phyloP scores from a whole-genome alignment of 2,113 vertebrate species.

The Thalassarche chlororhynchos region DNA sequence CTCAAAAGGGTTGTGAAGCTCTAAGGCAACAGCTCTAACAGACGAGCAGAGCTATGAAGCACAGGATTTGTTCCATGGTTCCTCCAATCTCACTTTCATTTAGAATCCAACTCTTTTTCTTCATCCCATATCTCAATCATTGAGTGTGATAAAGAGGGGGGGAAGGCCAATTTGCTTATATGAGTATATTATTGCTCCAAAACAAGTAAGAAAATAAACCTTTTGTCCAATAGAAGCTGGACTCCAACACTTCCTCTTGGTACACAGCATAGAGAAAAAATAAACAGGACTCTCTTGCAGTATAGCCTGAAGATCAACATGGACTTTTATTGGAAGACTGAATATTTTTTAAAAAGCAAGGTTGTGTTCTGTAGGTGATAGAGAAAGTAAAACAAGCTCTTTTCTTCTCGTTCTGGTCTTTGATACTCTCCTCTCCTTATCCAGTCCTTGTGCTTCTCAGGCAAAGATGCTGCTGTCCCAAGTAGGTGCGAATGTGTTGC shows the following conservation, averaged over 20 bases:
- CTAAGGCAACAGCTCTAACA: background rate
- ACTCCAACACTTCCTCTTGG: background rate
- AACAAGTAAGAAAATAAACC: background rate
- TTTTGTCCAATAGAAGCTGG: background rate
- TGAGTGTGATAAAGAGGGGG: background rate
- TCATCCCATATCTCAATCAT: background rate
- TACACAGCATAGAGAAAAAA: background rate
- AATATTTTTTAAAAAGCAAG: background rate
- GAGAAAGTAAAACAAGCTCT: background rate
- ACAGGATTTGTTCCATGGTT: background rate
- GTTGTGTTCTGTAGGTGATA: background rate
- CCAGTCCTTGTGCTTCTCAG: background rate
- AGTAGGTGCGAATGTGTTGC: background rate
- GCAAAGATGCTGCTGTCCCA: background rate
- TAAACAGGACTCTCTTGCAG: background rate
- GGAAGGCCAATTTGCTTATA: background rate
- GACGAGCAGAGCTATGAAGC: background rate
- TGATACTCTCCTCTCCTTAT: background rate
- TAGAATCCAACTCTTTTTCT: background rate
- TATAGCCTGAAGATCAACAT: background rate
- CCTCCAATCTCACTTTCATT: background rate
- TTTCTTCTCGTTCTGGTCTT: background rate
- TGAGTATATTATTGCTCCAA: background rate
- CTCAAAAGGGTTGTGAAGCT: background rate
- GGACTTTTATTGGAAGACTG: background rate